Evolutionary conservation across 2,888 invertebrate species (phyloP).

Genomic region (Erynnis tages): DNA sequence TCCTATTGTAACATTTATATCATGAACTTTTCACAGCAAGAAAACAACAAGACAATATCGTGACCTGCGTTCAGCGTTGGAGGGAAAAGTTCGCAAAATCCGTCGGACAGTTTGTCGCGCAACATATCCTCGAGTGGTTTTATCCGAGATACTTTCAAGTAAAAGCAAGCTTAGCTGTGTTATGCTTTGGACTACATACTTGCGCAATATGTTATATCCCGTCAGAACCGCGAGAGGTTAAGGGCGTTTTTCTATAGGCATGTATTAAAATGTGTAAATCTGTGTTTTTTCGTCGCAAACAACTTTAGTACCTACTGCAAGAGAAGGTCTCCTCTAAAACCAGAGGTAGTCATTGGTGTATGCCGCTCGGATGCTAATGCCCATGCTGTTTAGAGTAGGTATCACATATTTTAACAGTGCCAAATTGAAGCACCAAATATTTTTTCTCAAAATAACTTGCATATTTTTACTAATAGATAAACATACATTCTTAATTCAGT

Average conservation of each 20-base stretch:
- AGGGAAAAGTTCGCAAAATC: constrained; percentile 22
- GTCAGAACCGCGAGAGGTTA: background rate
- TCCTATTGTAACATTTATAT: background rate
- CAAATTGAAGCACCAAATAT: too few relatives aligned
- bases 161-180: constrained; percentile 22
- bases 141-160: constrained; percentile 19
- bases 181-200: constrained; percentile 14
- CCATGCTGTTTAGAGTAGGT: too few relatives aligned
- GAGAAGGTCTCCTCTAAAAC: too few relatives aligned
- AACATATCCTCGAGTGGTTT: constrained; percentile 26
- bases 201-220: background rate
- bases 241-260: background rate
- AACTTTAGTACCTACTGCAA: too few relatives aligned
- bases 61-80: constrained; percentile 15
- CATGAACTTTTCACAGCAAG: constrained; percentile 5
- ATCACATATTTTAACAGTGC: too few relatives aligned
- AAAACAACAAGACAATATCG: constrained; percentile 44
- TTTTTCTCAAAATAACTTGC: too few relatives aligned
- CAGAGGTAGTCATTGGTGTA: too few relatives aligned
- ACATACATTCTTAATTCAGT: too few relatives aligned
- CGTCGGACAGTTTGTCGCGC: constrained; percentile 19
- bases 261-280: too few relatives aligned
- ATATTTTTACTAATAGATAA: too few relatives aligned
- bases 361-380: too few relatives aligned
- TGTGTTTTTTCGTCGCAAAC: too few relatives aligned